Evolutionary conservation across 2,113 vertebrate species (phyloP).

Genomic region (Canis aureus): DNA sequence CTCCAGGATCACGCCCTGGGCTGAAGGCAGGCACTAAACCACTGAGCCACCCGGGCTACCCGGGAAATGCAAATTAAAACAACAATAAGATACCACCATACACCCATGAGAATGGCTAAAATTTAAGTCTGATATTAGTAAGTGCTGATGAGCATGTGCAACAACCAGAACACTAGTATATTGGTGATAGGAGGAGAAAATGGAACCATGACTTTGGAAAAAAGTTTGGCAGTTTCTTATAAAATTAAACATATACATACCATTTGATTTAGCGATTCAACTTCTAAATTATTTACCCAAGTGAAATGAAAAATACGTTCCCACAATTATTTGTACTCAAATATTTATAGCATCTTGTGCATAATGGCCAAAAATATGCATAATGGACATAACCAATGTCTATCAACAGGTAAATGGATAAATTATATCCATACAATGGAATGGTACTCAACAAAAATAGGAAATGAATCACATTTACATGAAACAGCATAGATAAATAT

Average conservation of each 20-base stretch:
- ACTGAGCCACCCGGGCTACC: too few species aligned
- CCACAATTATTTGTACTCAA: slow-evolving; percentile 35
- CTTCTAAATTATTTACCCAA: slow-evolving; percentile 33
- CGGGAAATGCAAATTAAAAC: neutral
- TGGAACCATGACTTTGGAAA: neutral
- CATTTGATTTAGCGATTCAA: neutral
- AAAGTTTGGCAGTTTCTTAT: slow-evolving; percentile 6
- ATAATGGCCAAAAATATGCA: neutral
- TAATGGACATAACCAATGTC: slow-evolving; percentile 19
- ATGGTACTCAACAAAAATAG: slow-evolving; percentile 32
- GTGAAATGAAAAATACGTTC: slow-evolving; percentile 40
- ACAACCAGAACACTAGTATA: neutral
- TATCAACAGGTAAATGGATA: neutral
- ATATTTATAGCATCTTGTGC: neutral
- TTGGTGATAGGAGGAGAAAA: neutral
- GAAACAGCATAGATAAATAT: neutral
- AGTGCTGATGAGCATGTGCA: neutral
- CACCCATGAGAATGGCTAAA: neutral
- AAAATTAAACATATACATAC: neutral
- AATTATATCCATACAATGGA: neutral
- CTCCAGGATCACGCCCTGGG: too few species aligned
- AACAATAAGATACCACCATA: neutral
- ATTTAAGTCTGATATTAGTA: neutral
- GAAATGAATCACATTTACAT: neutral
- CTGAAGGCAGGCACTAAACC: too few species aligned